These are phyloP conservation scores for Liodrosophila aerea DNA, from an alignment of 2,888 invertebrate genomes.

Conservation along the genomic window DNA sequence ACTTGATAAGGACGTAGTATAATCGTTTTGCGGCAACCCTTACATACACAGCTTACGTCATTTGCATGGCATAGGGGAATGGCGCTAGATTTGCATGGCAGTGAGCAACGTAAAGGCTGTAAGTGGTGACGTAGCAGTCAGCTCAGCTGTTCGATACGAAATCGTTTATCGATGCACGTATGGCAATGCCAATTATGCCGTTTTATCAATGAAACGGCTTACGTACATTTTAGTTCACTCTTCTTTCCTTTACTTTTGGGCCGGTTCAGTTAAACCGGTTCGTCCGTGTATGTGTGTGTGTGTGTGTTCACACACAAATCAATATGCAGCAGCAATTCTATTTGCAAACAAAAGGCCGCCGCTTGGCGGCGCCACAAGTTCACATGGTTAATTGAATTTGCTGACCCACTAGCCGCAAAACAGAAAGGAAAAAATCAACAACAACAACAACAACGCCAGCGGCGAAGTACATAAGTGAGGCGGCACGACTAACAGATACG, in stretches of 20 bases:
- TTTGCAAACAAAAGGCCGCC: constrained; percentile 44
- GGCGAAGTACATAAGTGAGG: background rate
- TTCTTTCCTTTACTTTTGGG: constrained; percentile 26
- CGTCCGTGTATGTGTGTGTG: constrained; percentile 8
- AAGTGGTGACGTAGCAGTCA: constrained; percentile 32
- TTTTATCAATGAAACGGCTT: constrained; percentile 65
- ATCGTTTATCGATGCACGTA: constrained; percentile 48
- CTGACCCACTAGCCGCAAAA: constrained; percentile 71
- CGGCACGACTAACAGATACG: constrained; percentile 5
- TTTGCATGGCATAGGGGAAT: no score
- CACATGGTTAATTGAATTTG: constrained; percentile 78
- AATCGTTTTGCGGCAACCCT: constrained; percentile 1
- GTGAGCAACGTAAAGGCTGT: constrained; percentile 1
- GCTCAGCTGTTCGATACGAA: no score
- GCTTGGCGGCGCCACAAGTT: constrained; percentile 68
- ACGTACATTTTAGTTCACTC: constrained; percentile 8
- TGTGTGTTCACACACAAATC: constrained; percentile 22
- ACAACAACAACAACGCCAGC: constrained; percentile 12
- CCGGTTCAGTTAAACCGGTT: constrained; percentile 43
- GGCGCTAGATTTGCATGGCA: no score
- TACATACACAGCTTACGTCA: no score
- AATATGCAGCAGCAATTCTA: constrained; percentile 58
- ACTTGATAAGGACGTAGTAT: no score
- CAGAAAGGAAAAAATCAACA: no score
- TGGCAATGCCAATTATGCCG: constrained; percentile 29